phyloP scores from a whole-genome alignment of 2,113 vertebrate genomes.

The Deroptyus accipitrinus region DNA sequence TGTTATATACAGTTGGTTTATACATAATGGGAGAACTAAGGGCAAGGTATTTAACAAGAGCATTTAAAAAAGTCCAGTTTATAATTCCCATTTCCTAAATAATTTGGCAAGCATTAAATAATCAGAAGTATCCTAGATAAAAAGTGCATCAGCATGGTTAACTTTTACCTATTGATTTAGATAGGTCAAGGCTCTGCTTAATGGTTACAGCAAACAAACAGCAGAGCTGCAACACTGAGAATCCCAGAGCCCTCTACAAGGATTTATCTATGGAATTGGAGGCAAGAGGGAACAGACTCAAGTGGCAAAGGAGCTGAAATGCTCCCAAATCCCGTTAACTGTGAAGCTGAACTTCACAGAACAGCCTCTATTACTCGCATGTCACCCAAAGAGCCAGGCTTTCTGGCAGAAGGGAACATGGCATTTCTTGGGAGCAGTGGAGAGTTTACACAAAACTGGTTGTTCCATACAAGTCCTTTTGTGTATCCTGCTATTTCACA shows the following conservation, averaged over 20 bases:
- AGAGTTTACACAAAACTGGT: neutral
- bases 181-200: neutral
- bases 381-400: neutral
- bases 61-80: neutral
- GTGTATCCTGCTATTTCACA: neutral
- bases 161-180: neutral
- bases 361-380: neutral
- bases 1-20: slow-evolving; percentile 52
- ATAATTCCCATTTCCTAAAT: slow-evolving; percentile 20
- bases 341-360: neutral
- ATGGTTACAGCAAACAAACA: neutral
- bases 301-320: neutral
- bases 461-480: neutral
- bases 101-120: slow-evolving; percentile 70
- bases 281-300: neutral
- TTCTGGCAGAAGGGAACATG: neutral
- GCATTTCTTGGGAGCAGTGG: neutral
- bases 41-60: slow-evolving; percentile 30
- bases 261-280: neutral
- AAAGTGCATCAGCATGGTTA: slow-evolving; percentile 34
- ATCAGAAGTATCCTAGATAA: slow-evolving; percentile 18
- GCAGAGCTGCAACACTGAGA: neutral
- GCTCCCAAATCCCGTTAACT: neutral
- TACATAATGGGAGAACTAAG: neutral
- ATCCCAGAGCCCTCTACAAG: neutral